These are phyloP conservation scores for Geophilus truncorum DNA, from an alignment of 2,888 invertebrate species.

Conservation along the genomic window DNA sequence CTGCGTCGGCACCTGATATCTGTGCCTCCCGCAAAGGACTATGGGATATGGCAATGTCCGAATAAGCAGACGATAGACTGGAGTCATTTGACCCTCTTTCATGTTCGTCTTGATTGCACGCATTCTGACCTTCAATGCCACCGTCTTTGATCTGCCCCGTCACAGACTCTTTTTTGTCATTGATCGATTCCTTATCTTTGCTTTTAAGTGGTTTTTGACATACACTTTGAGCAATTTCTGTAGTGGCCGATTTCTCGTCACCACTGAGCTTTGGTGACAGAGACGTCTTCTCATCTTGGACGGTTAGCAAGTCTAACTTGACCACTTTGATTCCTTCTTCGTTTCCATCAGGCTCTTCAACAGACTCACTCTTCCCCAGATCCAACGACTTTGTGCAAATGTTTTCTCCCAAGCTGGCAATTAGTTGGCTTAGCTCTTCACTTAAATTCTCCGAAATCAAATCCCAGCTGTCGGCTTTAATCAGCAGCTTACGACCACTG, in stretches of 20 bases:
- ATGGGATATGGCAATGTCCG: not conserved
- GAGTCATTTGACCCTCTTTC: not conserved
- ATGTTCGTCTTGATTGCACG: no score
- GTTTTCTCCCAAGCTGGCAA: slow-evolving; percentile 31
- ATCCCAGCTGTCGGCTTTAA: slow-evolving; percentile 33
- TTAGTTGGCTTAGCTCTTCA: slow-evolving; percentile 29
- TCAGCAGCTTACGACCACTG: not conserved
- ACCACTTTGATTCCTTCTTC: not conserved
- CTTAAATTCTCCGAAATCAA: slow-evolving; percentile 30
- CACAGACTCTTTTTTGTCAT: not conserved
- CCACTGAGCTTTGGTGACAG: not conserved
- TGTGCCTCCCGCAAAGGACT: not conserved
- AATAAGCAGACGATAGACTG: not conserved
- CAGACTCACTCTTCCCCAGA: slow-evolving; percentile 28
- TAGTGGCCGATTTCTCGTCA: not conserved
- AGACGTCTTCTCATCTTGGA: not conserved
- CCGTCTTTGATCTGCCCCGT: not conserved
- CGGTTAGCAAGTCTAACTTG: not conserved
- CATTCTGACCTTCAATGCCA: no score
- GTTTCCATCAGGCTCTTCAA: slow-evolving; percentile 25
- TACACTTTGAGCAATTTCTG: not conserved
- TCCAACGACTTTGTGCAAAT: slow-evolving; percentile 30
- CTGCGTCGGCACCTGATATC: not conserved
- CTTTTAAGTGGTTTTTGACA: not conserved
- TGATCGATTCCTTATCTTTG: no score